Evolutionary conservation across 2,797 vertebrate species (phyloP), one percentile per base, ranked within the genome.

Genomic region (Hylomyscus alleni): DNA sequence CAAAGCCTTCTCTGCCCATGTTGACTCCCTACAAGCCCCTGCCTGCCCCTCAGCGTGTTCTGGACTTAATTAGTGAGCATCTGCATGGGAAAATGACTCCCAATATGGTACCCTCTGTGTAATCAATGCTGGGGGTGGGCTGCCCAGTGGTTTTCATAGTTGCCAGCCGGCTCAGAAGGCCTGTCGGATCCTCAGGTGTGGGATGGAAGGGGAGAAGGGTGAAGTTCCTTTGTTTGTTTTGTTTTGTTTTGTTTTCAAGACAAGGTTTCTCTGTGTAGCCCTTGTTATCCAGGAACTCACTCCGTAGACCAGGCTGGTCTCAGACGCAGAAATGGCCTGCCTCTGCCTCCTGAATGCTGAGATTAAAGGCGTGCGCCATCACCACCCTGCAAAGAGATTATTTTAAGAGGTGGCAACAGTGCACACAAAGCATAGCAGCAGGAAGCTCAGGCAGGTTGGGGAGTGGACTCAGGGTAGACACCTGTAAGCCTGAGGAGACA

Each of bases 381-480:
- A 40, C n/a, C 37, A 22, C n/a, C 19, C 9, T 37, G 20, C 47
- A 9, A n/a, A 1, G 15, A 52, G 15, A 31, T 19, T 40, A 2
- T 60, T 69, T 76, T 10, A 44, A 34, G 54, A 75, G 11, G 1
- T 20, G 6, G 76, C 75, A n/a, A 9, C 34, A 5, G 37, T 14
- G 19, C 1, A 0, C 50, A 65, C 87, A 31, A 47, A 67, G 11
- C 84, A 69, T 44, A 29, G 24, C 89, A 29, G n/a, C 9, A 5
- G 75, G 40, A n/a, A 52, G 54, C 24, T 82, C 0, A 0, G 29
- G 37, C 44, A 17, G 50, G 20, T 2, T 17, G 80, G 31, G 37
- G 62, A 4, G 34, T 2, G 11, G 93, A 60, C 26, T 47, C 0
- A 2, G 50, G 9, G 54, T 10, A 20, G 58, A n/a, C 0, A 0